These are phyloP conservation scores for Rutilus rutilus DNA, from an alignment of 2,113 vertebrate genomes.

Conservation along the genomic window DNA sequence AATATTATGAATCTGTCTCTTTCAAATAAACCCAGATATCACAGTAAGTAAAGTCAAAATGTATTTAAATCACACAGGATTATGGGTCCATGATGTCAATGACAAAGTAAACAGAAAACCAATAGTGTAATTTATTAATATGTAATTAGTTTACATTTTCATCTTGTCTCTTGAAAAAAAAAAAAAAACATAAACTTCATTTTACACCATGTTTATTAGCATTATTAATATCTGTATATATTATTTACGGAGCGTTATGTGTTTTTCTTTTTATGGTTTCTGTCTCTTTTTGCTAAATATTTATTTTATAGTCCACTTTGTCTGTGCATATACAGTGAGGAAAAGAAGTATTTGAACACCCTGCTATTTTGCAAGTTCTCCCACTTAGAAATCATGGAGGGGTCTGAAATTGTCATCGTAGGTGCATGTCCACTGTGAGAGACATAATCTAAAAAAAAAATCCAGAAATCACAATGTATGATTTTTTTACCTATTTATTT, in stretches of 20 bases:
- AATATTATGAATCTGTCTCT: slow-evolving; percentile 62
- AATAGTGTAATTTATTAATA: background rate
- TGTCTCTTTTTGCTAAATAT: background rate
- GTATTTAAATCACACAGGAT: background rate
- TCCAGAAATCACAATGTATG: too few species aligned
- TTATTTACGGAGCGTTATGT: too few species aligned
- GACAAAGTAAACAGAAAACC: background rate
- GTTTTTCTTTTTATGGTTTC: background rate
- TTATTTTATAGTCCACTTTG: background rate
- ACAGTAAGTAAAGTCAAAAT: slow-evolving; percentile 4
- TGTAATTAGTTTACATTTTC: background rate
- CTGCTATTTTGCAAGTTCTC: too few species aligned
- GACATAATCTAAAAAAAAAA: too few species aligned
- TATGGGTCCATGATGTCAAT: background rate
- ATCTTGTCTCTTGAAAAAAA: too few species aligned
- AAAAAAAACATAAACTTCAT: too few species aligned
- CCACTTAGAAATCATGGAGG: too few species aligned
- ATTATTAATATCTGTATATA: background rate
- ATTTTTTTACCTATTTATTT: too few species aligned
- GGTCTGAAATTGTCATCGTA: too few species aligned
- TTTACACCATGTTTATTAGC: too few species aligned
- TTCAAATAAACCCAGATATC: slow-evolving; percentile 67
- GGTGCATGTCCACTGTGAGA: too few species aligned
- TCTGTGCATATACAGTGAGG: background rate
- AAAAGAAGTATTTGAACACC: too few species aligned